Conservation (phyloP, 2,797 vertebrate species). For the Erethizon dorsatum region DNA sequence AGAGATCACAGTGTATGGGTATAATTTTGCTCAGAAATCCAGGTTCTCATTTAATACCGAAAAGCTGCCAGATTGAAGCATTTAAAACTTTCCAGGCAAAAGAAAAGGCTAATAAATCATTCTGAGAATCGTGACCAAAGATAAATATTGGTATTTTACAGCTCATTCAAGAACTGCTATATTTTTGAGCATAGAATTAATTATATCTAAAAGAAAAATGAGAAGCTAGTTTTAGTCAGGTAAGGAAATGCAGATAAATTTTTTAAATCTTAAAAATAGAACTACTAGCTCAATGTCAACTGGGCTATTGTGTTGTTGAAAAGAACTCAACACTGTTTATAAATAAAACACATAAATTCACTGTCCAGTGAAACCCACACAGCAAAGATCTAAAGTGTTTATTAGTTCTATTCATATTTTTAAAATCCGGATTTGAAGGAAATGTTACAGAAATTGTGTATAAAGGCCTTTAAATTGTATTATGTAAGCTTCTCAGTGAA, state of each 20-base stretch:
- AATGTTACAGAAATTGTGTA: conserved; percentile 7
- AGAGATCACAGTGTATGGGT: background rate
- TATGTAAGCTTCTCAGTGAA: background rate
- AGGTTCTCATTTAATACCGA: background rate
- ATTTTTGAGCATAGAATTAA: conserved; percentile 44
- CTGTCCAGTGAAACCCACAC: background rate
- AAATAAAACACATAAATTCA: conserved; percentile 21
- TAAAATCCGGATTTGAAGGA: background rate
- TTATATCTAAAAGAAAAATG: conserved; percentile 61
- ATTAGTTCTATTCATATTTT: background rate
- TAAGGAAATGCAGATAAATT: conserved; percentile 43
- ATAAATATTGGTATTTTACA: conserved; percentile 50
- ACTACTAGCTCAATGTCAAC: background rate
- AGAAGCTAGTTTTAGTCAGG: conserved; percentile 40
- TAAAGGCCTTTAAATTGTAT: background rate
- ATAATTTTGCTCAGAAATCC: conserved; percentile 4
- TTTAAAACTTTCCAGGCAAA: conserved; percentile 51
- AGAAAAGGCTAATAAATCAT: conserved; percentile 52
- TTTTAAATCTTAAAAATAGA: conserved; percentile 21
- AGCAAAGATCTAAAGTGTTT: background rate
- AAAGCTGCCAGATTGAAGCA: background rate
- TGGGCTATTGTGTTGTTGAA: background rate
- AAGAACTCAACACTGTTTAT: background rate
- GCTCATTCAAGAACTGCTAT: conserved; percentile 14
- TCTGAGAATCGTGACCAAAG: background rate